These are phyloP conservation scores for Papilio glaucus DNA, from an alignment of 1,140 invertebrate species.

Conservation along the genomic window DNA sequence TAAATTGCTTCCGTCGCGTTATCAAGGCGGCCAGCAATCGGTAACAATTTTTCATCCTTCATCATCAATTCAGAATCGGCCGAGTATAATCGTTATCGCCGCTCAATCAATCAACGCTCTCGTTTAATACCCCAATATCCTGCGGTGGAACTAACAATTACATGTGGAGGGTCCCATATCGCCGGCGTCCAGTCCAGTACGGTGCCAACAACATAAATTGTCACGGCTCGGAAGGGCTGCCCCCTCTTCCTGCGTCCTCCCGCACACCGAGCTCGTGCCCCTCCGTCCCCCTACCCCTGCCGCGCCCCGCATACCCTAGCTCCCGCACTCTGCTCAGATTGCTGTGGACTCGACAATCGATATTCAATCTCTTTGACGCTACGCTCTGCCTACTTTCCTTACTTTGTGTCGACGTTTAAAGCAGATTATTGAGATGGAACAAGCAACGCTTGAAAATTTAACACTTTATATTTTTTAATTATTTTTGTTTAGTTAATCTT, in stretches of 20 bases:
- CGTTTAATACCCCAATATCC: conserved; percentile 80
- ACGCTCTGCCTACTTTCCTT: conserved; percentile 75
- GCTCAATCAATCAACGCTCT: conserved; percentile 78
- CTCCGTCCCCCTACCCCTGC: conserved; percentile 23
- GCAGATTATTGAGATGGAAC: conserved; percentile 67
- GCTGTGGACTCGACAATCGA: conserved; percentile 79
- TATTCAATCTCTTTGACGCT: conserved; percentile 82
- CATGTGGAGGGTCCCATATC: conserved; percentile 76
- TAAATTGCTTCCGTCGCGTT: conserved; percentile 52
- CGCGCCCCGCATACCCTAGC: conserved; percentile 38
- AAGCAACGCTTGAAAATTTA: conserved; percentile 47
- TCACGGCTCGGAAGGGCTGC: conserved; percentile 66
- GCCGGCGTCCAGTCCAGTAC: conserved; percentile 64
- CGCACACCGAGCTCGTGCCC: background rate
- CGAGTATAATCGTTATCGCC: conserved; percentile 73
- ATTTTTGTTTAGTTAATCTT: conserved; percentile 27
- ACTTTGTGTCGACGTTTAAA: conserved; percentile 75
- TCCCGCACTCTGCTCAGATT: conserved; percentile 60
- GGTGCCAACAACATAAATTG: conserved; percentile 80
- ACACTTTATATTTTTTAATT: conserved; percentile 51
- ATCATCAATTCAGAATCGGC: conserved; percentile 57
- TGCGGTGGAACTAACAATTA: conserved; percentile 79
- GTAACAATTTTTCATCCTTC: conserved; percentile 56
- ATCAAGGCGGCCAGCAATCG: conserved; percentile 39
- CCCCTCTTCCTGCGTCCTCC: conserved; percentile 39